Conservation (phyloP, 2,888 invertebrate genomes). For the Heliconius aoede region DNA sequence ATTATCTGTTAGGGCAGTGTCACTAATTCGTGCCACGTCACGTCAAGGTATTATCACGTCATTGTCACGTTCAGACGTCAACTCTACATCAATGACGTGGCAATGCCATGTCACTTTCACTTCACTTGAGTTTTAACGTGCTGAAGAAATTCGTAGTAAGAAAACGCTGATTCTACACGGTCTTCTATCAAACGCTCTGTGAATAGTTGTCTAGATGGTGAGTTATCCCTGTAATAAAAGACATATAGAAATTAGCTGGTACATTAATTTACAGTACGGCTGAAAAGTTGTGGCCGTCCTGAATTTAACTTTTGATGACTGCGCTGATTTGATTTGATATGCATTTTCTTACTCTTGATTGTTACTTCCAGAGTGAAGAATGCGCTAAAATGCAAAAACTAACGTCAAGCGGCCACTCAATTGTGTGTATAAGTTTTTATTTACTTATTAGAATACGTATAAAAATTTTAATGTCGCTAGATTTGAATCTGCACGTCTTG, state of each 20-base stretch:
- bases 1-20: slow-evolving; percentile 61
- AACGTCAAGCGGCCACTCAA: no score
- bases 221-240: slow-evolving; percentile 91
- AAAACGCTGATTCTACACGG: slow-evolving; percentile 95
- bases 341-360: no score
- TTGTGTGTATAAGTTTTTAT: no score
- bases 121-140: slow-evolving; percentile 95
- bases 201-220: slow-evolving; percentile 91
- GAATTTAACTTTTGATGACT: no score
- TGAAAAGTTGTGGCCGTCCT: no score
- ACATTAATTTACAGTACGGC: no score
- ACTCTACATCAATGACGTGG: slow-evolving; percentile 30
- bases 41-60: slow-evolving; percentile 45
- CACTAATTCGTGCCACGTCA: slow-evolving; percentile 43
- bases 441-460: no score
- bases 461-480: no score
- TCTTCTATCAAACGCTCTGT: slow-evolving; percentile 96
- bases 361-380: no score
- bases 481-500: no score
- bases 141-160: slow-evolving; percentile 99
- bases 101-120: slow-evolving; percentile 78
- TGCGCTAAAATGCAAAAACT: no score
- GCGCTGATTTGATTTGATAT: no score
- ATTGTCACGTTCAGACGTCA: slow-evolving; percentile 37
- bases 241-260: background rate